Conservation (phyloP, 2,113 vertebrate genomes). For the Dipodomys ordii region DNA sequence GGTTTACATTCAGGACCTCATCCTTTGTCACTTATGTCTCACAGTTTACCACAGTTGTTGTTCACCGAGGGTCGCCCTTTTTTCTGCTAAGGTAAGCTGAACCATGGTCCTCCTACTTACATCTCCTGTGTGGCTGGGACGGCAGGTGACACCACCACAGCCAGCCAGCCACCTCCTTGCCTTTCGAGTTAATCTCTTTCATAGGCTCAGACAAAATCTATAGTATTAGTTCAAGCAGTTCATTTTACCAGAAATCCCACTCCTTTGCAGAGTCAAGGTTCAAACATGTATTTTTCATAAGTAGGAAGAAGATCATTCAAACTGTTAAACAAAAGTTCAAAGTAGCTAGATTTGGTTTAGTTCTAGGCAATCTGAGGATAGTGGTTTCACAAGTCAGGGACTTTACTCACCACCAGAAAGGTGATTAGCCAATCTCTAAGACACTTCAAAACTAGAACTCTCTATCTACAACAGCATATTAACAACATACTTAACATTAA, state of each 20-base stretch:
- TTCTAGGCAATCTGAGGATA: neutral
- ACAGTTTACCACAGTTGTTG: too few relatives aligned
- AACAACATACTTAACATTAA: neutral
- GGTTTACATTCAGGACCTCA: too few relatives aligned
- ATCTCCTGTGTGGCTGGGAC: too few relatives aligned
- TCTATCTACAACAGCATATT: neutral
- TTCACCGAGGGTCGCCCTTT: too few relatives aligned
- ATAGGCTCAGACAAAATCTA: neutral
- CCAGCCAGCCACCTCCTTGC: too few relatives aligned
- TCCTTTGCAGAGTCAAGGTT: constrained; percentile 44
- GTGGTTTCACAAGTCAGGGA: neutral
- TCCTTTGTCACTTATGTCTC: too few relatives aligned
- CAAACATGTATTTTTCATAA: neutral
- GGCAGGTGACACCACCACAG: too few relatives aligned
- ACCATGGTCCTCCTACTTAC: too few relatives aligned
- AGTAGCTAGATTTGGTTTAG: neutral
- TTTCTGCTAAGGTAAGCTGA: too few relatives aligned
- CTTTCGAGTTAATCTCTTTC: constrained; percentile 44
- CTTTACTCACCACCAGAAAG: neutral
- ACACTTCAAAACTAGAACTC: constrained; percentile 23
- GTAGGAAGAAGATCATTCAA: neutral
- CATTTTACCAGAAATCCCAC: constrained; percentile 6
- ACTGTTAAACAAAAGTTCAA: neutral
- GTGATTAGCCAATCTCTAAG: neutral
- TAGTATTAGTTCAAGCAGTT: neutral